Base-by-base conservation (phyloP, 2,797 vertebrate species). In the Myripristis jacobus region DNA sequence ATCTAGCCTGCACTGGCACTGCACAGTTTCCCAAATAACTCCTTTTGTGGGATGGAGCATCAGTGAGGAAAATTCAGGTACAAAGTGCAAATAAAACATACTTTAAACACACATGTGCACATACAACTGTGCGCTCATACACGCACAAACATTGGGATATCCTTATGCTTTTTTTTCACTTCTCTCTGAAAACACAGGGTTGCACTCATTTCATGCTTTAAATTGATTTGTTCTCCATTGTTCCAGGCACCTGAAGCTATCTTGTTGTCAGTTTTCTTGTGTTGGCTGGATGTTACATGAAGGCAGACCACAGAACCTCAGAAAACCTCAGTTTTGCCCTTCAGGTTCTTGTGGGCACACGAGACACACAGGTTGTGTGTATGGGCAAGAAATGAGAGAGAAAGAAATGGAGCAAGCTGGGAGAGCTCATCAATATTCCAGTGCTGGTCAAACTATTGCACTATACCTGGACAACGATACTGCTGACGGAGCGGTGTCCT, bases 391-490 rank as follows among this genome's bases (percentile, higher is more conserved):
- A 56, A 51, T 21, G 34, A 73, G 52, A 65, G 41, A 55, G 46
- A 56, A 60, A 70, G 36, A 68, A 69, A 60, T 62, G 6, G 7
- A 58, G 36, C 8, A 51, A 27, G 38, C 22, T 24, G 59, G 62
- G n/a, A 73, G 48, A 73, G 48, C 73, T 59, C 79, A 81, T 86
- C 59, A 58, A 76, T 79, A 75, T 79, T 83, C 27, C 63, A 13
- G 60, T 58, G 71, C 61, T 73, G 52, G 58, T 80, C 22, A 72
- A 64, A 56, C 60, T n/a, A 57, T 66, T 79, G 68, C 63, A 57
- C 81, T 63, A 29, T 29, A 54, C 53, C 74, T 81, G 60, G 85
- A 79, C 79, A 82, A 87, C 80, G 61, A 81, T 66, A 41, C 64
- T 29, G 61, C 74, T 58, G 65, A 87, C 52, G 67, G 63, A 82